Percentiles rank a stretch among this genome's conserved stretches.
These are phyloP conservation scores for Hanleya hanleyi DNA, from an alignment of 2,888 invertebrate species.

Conservation along the genomic window DNA sequence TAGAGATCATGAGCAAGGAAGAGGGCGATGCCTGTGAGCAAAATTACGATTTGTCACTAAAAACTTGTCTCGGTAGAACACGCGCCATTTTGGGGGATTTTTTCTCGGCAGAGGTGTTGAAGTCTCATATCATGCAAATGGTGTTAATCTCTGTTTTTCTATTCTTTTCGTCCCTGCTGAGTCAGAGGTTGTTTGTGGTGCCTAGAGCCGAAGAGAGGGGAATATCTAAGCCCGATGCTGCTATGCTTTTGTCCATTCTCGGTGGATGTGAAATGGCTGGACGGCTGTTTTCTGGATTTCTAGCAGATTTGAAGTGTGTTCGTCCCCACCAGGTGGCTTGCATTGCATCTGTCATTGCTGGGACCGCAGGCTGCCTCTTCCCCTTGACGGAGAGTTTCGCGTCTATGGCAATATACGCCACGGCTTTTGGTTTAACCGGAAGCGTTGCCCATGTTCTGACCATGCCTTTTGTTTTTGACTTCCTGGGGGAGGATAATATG, in stretches of 20 bases:
- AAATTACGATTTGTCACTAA: too few relatives aligned
- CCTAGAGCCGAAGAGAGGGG: not conserved
- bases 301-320: not conserved
- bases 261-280: not conserved
- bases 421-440: not conserved
- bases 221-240: not conserved
- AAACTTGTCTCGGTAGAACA: too few relatives aligned
- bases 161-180: not conserved
- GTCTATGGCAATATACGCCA: not conserved
- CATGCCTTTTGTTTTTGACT: too few relatives aligned
- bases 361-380: not conserved
- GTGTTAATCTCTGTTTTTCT: too few relatives aligned
- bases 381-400: not conserved
- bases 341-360: not conserved
- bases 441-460: not conserved
- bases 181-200: not conserved
- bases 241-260: not conserved
- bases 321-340: not conserved
- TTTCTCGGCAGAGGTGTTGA: too few relatives aligned
- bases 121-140: too few relatives aligned
- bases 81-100: too few relatives aligned
- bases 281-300: not conserved
- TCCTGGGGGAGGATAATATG: too few relatives aligned
- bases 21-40: too few relatives aligned
- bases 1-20: too few relatives aligned